phyloP scores from a whole-genome alignment of 2,113 vertebrate species.

The Lipophrys pholis region DNA sequence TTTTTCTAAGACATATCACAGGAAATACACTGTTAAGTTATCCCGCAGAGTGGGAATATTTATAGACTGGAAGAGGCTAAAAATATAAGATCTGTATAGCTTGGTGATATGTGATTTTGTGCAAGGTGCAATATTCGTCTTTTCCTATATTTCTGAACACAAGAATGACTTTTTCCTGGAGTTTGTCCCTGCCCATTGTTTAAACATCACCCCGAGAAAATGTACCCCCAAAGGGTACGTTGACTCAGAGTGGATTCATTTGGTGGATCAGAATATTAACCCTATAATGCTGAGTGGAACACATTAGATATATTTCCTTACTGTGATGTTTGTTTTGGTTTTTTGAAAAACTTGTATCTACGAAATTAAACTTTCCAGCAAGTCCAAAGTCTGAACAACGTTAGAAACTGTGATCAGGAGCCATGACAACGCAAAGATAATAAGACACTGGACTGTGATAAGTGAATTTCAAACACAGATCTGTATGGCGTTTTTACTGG shows the following conservation, averaged over 20 bases:
- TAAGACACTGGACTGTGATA: too few species aligned
- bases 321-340: too few species aligned
- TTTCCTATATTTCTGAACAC: slow-evolving; percentile 36
- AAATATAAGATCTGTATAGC: slow-evolving; percentile 40
- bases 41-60: slow-evolving; percentile 42
- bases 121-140: slow-evolving; percentile 44
- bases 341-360: too few species aligned
- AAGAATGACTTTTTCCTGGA: slow-evolving; percentile 42
- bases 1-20: slow-evolving; percentile 55
- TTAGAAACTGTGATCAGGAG: too few species aligned
- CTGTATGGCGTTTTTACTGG: too few species aligned
- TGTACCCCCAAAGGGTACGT: neutral
- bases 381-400: too few species aligned
- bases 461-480: too few species aligned
- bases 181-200: slow-evolving; percentile 22
- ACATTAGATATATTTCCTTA: too few species aligned
- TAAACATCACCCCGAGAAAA: slow-evolving; percentile 10
- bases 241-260: slow-evolving; percentile 5
- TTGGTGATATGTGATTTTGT: slow-evolving; percentile 45
- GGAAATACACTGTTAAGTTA: slow-evolving; percentile 58
- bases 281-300: too few species aligned
- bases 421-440: too few species aligned
- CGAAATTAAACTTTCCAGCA: too few species aligned
- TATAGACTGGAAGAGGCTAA: slow-evolving; percentile 48
- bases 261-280: too few species aligned